Evolutionary conservation across 2,888 invertebrate genomes (phyloP), one percentile per base, ranked within the genome.

Genomic region (Cantharis rustica): DNA sequence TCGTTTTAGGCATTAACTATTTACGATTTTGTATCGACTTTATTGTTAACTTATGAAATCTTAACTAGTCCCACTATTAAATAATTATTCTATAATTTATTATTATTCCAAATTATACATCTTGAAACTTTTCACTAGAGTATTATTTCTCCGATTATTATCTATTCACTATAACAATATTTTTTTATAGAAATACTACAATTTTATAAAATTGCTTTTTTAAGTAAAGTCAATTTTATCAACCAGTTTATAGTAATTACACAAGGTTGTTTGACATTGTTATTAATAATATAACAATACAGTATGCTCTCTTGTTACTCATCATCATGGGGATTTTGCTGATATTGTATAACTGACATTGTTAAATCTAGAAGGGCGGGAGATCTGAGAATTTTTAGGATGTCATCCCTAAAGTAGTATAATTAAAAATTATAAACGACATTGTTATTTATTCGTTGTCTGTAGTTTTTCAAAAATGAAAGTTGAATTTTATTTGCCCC

Each of bases 1-100:
- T 63, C 63, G 68, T 69, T 73, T 27, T 61, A 66, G 10, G n/a
- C 17, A 63, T 73, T 70, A 69, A 75, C 4, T 63, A 72, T 75
- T 69, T 69, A 75, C 64, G 9, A 62, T 75, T 66, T 47, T 66
- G 20, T 66, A 66, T 66, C n/a, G 64, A 66, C 64, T 66, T 66
- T 66, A 23, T 66, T 66, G 47, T 47, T 20, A 66, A 66, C 64
- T 66, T 20, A 63, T 63, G 11, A 66, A 47, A 47, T 47, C 47
- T 47, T 47, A 47, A 47, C 7, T 47, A 47, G 47, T n/a, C n/a
- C 47, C n/a, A 47, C 47, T 47, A 47, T 47, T 47, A 47, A 47
- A 47, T 47, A 47, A 47, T 47, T 47, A 47, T 47, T 47, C 47
- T 10, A 47, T 47, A 47, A 47, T 47, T 47, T 47, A 47, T 47